These are phyloP conservation scores for Phalacrocorax brasilianus DNA, from an alignment of 2,113 vertebrate genomes.

Conservation along the genomic window DNA sequence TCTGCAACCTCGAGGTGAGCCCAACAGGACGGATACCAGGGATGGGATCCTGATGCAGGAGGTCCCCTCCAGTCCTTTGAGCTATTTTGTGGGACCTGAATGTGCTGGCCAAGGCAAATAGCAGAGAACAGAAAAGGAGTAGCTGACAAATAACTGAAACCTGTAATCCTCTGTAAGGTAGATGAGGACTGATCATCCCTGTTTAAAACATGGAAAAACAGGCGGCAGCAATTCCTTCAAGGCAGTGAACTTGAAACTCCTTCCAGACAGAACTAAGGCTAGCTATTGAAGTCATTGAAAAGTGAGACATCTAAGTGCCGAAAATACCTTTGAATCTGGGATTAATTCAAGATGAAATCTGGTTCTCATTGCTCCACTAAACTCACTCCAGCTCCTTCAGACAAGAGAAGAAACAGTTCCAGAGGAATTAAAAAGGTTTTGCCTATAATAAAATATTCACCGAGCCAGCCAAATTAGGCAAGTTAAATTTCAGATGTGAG, in stretches of 20 bases:
- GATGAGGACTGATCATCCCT: neutral
- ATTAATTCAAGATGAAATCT: slow-evolving; percentile 43
- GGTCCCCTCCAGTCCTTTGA: neutral
- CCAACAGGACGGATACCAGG: neutral
- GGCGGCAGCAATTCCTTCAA: neutral
- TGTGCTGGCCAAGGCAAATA: neutral
- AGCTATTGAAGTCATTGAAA: neutral
- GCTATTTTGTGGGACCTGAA: neutral
- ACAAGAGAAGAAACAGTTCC: neutral
- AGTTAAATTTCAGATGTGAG: neutral
- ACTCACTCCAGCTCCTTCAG: neutral
- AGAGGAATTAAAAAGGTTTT: neutral
- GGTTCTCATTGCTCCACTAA: neutral
- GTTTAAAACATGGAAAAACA: neutral
- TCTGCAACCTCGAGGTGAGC: neutral
- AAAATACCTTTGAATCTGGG: slow-evolving; percentile 14
- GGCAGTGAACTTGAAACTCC: neutral
- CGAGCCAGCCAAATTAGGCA: neutral
- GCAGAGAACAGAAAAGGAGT: neutral
- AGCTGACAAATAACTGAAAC: neutral
- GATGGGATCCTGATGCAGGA: neutral
- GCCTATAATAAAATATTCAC: neutral
- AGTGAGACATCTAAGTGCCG: neutral
- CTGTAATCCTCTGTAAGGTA: neutral
- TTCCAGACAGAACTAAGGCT: neutral